phyloP scores from a whole-genome alignment of 2,113 vertebrate species.

The Proteles cristata region DNA sequence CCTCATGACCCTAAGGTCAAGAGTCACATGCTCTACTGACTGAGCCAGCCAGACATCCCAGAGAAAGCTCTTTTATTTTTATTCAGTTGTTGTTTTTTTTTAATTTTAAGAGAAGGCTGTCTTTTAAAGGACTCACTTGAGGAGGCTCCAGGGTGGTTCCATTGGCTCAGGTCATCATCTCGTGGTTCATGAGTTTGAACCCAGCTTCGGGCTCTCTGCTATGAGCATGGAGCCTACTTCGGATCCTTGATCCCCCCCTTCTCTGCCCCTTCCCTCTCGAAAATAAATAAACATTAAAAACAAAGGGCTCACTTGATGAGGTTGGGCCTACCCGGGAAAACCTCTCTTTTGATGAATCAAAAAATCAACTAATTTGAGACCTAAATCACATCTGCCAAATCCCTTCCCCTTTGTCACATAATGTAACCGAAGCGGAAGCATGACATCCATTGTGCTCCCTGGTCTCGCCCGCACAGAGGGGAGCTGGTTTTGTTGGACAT shows the following conservation, averaged over 20 bases:
- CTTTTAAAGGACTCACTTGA: not conserved
- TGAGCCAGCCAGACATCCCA: not conserved
- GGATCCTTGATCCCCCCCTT: too few species aligned
- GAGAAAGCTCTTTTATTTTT: not conserved
- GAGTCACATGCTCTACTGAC: not conserved
- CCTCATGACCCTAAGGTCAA: not conserved
- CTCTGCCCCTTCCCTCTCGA: too few species aligned
- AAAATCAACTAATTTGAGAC: not conserved
- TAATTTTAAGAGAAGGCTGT: not conserved
- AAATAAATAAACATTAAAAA: too few species aligned
- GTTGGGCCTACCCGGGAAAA: not conserved
- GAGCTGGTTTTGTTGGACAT: not conserved
- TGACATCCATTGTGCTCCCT: not conserved
- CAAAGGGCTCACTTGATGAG: not conserved
- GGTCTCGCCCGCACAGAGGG: not conserved
- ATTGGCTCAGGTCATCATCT: too few species aligned
- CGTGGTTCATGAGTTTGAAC: too few species aligned
- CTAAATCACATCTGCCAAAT: not conserved
- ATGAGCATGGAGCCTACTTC: too few species aligned
- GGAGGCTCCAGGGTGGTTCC: too few species aligned
- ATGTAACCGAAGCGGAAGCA: not conserved
- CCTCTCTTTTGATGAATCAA: not conserved
- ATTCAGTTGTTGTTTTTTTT: too few species aligned
- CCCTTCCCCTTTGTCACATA: not conserved
- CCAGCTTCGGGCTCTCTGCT: too few species aligned